Evolutionary conservation across 1,140 invertebrate genomes (phyloP).

Genomic region (Pseudachorutes palmiensis): DNA sequence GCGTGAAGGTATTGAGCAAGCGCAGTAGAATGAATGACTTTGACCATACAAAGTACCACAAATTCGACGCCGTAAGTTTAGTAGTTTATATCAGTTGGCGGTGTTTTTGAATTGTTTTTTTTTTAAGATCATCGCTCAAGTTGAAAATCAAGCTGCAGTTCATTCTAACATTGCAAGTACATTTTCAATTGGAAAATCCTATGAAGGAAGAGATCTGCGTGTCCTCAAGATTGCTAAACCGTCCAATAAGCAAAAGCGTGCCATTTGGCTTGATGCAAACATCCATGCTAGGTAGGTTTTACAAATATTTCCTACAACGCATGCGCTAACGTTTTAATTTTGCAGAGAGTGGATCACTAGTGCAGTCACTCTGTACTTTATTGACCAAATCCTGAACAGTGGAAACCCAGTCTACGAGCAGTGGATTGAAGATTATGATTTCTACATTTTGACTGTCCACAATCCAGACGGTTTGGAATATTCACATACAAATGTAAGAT

Average conservation of each 20-base stretch:
- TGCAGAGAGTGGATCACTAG: conserved; percentile 60
- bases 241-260: conserved; percentile 26
- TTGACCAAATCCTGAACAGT: conserved; percentile 44
- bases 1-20: not conserved
- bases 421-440: conserved; percentile 67
- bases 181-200: conserved; percentile 49
- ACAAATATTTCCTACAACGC: too few species aligned
- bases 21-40: not conserved
- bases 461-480: conserved; percentile 62
- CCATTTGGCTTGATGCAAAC: conserved; percentile 39
- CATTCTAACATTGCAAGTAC: conserved; percentile 48
- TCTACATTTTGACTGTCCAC: conserved; percentile 62
- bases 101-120: too few species aligned
- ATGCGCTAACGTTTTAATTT: too few species aligned
- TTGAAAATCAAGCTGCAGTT: conserved; percentile 44
- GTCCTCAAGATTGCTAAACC: conserved; percentile 50
- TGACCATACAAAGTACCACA: not conserved
- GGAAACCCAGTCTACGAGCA: conserved; percentile 2
- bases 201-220: conserved; percentile 54
- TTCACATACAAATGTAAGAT: conserved; percentile 18
- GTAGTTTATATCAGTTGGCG: too few species aligned
- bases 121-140: conserved; percentile 44
- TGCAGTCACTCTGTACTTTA: conserved; percentile 48
- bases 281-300: too few species aligned
- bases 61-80: not conserved